Percentiles rank a stretch among this genome's conserved stretches.
Evolutionary conservation across 1,140 invertebrate species (phyloP).

Genomic region (Drosophila virilis): DNA sequence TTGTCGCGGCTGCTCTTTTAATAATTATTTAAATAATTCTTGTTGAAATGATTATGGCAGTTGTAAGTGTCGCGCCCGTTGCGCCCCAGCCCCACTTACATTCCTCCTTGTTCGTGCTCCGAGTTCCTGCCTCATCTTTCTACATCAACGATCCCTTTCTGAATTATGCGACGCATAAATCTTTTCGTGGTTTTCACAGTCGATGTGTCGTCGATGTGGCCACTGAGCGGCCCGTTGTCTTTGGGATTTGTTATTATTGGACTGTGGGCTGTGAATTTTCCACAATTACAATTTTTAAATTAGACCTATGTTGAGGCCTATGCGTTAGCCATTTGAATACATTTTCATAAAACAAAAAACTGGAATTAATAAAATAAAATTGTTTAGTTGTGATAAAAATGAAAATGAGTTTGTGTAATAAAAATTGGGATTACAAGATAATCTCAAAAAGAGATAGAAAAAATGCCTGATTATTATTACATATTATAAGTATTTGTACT

Average conservation of each 20-base stretch:
- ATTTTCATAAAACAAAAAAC: no score
- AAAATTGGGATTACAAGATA: no score
- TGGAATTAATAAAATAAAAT: no score
- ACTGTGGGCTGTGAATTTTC: background rate
- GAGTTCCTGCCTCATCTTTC: background rate
- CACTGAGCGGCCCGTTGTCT: conserved; percentile 19
- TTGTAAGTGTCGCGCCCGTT: conserved; percentile 70
- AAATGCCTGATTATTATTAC: no score
- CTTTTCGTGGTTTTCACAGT: conserved; percentile 51
- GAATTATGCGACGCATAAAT: conserved; percentile 66
- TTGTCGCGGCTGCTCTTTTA: conserved; percentile 70
- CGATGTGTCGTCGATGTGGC: conserved; percentile 31
- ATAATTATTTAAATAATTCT: conserved; percentile 83
- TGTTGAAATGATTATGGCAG: conserved; percentile 81
- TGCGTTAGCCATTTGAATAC: no score
- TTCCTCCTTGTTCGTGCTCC: background rate
- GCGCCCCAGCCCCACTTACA: background rate
- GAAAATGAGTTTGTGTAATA: no score
- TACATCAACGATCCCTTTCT: conserved; percentile 14
- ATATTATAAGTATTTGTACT: no score
- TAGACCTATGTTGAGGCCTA: background rate
- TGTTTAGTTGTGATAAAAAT: no score
- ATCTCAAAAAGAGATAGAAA: no score
- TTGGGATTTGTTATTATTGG: background rate
- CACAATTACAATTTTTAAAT: conserved; percentile 7